Base-by-base conservation (phyloP, 2,797 vertebrate genomes). In the Girardinus metallicus region DNA sequence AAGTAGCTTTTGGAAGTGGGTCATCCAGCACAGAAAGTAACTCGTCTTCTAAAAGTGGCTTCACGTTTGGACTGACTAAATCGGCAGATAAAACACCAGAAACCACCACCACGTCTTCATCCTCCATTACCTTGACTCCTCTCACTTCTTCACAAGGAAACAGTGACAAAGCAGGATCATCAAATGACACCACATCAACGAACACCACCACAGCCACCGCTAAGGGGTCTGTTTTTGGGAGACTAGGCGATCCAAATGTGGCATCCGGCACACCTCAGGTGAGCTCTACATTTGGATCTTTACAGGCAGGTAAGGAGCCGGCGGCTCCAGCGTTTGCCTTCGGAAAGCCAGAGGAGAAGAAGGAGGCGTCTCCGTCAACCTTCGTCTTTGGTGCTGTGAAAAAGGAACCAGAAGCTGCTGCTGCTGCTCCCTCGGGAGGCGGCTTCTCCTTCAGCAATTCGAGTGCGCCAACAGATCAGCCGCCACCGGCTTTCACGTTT, bases 311-410 rank as follows among this genome's bases (percentile, higher is more conserved):
- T 71, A 96, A 96, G 77, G 96, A 96, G 41, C 79, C 87, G 0
- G 73, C 92, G 2, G 90, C 94, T 43, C 86, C 95, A 74, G 79
- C 95, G n/a, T 97, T 97, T 87, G 49, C 92, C 0, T 97, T 97
- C 85, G 97, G 97, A 74, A 97, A 97, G 39, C 36, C 94, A 1
- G 97, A 97, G 77, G 95, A 97, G 62, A 98, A 97, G 90, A 97
- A 96, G 74, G 95, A 96, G 77, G 51, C 44, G 0, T 43, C 77
- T 26, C 36, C 84, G 21, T 80, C 94, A 0, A 84, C 92, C 0
- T 94, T 97, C 53, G 76, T 95, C 9, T 99, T 99, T 76, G 87
- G 88, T 44, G 85, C 85, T 49, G 94, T 94, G 51, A 86, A 72
- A 78, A 98, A 97, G 89, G 97, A 97, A 83, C 77, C 88, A 15